Conservation (phyloP, 92 coral and sea anemone genomes). For the Epizoanthus illoricatus region DNA sequence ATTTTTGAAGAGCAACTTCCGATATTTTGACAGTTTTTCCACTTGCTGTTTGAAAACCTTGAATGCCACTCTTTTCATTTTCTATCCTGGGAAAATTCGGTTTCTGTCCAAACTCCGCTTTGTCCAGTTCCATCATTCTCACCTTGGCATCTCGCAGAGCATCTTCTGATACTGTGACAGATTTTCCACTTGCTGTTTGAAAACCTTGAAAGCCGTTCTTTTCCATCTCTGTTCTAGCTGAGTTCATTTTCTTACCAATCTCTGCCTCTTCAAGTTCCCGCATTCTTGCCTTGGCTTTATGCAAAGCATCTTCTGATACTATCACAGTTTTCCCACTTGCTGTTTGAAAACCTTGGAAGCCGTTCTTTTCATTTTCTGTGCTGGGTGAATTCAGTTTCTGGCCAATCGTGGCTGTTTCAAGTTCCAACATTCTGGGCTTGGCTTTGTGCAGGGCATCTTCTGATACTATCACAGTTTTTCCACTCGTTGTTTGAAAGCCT, state of each 20-base stretch:
- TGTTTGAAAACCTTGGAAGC: conserved; percentile 46
- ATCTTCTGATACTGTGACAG: conserved; percentile 36
- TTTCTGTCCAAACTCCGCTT: neutral
- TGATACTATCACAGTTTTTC: too few species aligned
- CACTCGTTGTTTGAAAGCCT: too few species aligned
- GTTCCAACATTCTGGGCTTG: neutral
- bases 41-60: conserved; percentile 25
- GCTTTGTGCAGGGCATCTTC: too few species aligned
- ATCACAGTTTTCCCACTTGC: conserved; percentile 54
- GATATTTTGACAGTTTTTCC: conserved; percentile 19
- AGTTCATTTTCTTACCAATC: neutral
- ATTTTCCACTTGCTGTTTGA: conserved; percentile 57
- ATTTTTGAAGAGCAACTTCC: conserved; percentile 51
- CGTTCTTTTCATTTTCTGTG: neutral
- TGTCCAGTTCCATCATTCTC: neutral
- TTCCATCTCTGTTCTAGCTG: too few species aligned
- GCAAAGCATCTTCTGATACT: conserved; percentile 52
- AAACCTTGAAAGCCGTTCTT: conserved; percentile 22
- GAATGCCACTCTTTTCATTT: neutral
- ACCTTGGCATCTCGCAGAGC: conserved; percentile 49
- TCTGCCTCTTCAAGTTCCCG: neutral
- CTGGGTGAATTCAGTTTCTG: too few species aligned
- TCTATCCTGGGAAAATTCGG: neutral
- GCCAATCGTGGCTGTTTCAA: neutral
- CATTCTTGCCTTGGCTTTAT: conserved; percentile 38